Percentiles rank a stretch among this genome's conserved stretches.
Conservation (phyloP, 2,888 invertebrate species). For the Lamproptera curius region DNA sequence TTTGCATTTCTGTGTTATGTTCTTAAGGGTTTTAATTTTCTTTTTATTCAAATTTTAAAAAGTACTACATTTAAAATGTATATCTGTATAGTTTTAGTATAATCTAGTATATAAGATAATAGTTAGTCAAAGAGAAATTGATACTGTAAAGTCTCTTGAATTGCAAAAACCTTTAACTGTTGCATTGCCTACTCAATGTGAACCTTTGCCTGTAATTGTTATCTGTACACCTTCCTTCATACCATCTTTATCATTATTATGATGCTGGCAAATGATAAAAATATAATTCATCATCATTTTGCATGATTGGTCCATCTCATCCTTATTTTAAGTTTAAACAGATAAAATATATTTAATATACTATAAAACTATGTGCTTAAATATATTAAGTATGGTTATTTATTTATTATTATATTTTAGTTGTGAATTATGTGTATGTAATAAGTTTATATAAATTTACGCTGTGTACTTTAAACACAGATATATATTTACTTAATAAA, state of each 20-base stretch:
- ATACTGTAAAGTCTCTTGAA: no score
- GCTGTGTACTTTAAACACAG: background rate
- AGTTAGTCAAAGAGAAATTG: no score
- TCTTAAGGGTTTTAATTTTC: no score
- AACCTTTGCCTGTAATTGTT: conserved; percentile 4
- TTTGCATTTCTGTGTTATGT: no score
- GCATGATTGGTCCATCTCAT: conserved; percentile 11
- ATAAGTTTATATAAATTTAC: background rate
- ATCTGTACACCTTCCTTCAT: background rate
- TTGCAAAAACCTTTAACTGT: conserved; percentile 11
- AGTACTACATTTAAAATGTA: no score
- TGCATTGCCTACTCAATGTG: conserved; percentile 13
- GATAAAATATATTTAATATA: no score
- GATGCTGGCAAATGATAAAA: background rate
- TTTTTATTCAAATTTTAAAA: no score
- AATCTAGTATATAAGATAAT: no score
- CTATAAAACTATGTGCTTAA: background rate
- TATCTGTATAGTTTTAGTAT: no score
- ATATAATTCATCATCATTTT: conserved; percentile 4
- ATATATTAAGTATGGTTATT: no score
- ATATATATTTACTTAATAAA: background rate
- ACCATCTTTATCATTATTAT: background rate
- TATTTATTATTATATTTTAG: background rate
- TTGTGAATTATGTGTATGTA: background rate
- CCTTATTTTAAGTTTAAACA: no score